Base-by-base conservation (phyloP, 2,113 vertebrate species). In the Cyanistes caeruleus region DNA sequence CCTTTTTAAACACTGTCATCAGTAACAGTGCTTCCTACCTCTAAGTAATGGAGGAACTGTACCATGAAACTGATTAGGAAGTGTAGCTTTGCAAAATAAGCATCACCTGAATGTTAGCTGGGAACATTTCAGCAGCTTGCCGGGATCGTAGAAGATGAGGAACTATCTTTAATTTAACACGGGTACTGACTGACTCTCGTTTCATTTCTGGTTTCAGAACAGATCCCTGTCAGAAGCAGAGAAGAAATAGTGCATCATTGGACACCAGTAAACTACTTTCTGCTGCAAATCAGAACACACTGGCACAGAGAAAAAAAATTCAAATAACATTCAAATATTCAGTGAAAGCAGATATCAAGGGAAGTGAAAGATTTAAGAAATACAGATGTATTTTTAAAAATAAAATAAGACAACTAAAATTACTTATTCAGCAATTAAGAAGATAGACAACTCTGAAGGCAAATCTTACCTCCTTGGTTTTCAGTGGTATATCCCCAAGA, bases 121-220 rank as follows among this genome's bases (percentile, higher is more conserved):
- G 99, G 88, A 99, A 99, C 2, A 98, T 99, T 97, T 99, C 99
- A 28, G 99, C 99, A 51, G 99, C 99, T 87, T 99, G 98, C 39
- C 98, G 98, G 20, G 99, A 99, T 27, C 99, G 98, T 31, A 99
- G 96, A 44, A 99, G 99, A 96, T 99, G 99, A 53, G 99, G 99
- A 44, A 99, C 98, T 95, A 99, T 99, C 97, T 99, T 99, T 95
- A 99, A 97, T 95, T 99, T 99, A 90, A 99, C 99, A 90, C 99
- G 98, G 2, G 99, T 99, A 95, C 99, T 99, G 39, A 99, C 99
- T 8, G 99, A 99, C 84, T 99, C 99, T 43, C 99, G 98, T 96
- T 99, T 99, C 90, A 99, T 97, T 96, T 99, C 99, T 70, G 99
- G 99, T 92, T 99, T 99, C 87, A 99, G 75, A 84, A 98, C 97